Evolutionary conservation across 2,113 vertebrate species (phyloP).

Genomic region (Anarrhichthys ocellatus): DNA sequence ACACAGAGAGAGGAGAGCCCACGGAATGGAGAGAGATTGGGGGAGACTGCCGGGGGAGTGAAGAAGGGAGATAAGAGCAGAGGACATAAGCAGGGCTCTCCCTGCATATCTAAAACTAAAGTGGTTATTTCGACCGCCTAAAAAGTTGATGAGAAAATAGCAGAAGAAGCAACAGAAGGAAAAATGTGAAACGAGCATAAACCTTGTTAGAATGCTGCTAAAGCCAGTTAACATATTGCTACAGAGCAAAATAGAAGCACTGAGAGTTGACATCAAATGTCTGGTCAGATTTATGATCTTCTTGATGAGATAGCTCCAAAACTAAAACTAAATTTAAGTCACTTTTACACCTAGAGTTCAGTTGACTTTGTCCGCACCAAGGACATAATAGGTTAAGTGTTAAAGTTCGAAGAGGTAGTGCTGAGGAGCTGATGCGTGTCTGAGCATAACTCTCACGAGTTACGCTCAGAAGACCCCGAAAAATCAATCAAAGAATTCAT

Average conservation of each 20-base stretch:
- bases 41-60: slow-evolving; percentile 18
- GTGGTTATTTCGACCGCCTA: not conserved
- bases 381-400: not conserved
- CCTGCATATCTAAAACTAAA: not conserved
- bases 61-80: slow-evolving; percentile 3
- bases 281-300: not conserved
- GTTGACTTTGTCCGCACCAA: not conserved
- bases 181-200: not conserved
- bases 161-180: not conserved
- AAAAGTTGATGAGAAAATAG: not conserved
- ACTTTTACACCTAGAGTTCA: too few species aligned
- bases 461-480: too few species aligned
- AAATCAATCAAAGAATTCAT: too few species aligned
- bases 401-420: too few species aligned
- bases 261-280: not conserved
- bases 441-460: too few species aligned
- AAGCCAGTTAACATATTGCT: not conserved
- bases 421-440: too few species aligned
- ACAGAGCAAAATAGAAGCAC: not conserved
- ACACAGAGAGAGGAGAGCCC: slow-evolving; percentile 4
- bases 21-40: slow-evolving; percentile 17
- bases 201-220: not conserved
- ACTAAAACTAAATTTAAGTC: not conserved
- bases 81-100: not conserved
- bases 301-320: not conserved